Conservation (phyloP, 2,113 vertebrate species). For the Plestiodon gilberti region DNA sequence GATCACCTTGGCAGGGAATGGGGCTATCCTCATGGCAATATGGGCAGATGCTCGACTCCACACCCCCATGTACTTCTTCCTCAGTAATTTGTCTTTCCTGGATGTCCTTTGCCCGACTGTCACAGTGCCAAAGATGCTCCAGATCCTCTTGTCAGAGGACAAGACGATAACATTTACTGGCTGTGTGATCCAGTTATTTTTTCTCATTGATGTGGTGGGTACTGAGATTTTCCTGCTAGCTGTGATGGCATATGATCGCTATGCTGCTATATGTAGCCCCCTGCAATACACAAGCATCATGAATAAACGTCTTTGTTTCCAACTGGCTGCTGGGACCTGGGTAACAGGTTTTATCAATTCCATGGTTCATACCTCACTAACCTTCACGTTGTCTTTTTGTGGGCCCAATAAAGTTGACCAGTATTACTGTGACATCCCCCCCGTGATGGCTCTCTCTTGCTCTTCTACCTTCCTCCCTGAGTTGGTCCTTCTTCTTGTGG, state of each 20-base stretch:
- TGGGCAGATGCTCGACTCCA: conserved; percentile 4
- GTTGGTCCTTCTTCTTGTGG: conserved; percentile 56
- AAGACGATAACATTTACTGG: conserved; percentile 64
- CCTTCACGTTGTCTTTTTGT: conserved; percentile 26
- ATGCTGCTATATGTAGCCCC: conserved; percentile 59
- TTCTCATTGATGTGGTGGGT: conserved; percentile 46
- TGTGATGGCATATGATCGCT: conserved; percentile 63
- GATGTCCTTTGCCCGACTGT: conserved; percentile 58
- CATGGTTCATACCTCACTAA: conserved; percentile 50
- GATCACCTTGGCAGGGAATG: conserved; percentile 8
- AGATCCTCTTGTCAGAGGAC: conserved; percentile 42
- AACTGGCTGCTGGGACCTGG: conserved; percentile 21
- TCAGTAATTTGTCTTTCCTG: conserved; percentile 58
- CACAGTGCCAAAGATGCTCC: conserved; percentile 59
- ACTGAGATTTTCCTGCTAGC: conserved; percentile 55
- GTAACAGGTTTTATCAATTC: conserved; percentile 52
- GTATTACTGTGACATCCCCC: conserved; percentile 68
- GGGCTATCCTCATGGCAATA: conserved; percentile 9
- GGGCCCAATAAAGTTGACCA: conserved; percentile 52
- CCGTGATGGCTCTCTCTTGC: conserved; percentile 55
- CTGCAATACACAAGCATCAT: conserved; percentile 57
- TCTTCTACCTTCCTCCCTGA: conserved; percentile 58
- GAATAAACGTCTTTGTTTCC: conserved; percentile 20
- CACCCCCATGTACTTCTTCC: conserved; percentile 53
- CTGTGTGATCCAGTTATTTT: conserved; percentile 52